A percentile compares a stretch with the other conserved stretches of the same genome.
Evolutionary conservation across 2,113 vertebrate species (phyloP).

Genomic region (Raja brachyura): DNA sequence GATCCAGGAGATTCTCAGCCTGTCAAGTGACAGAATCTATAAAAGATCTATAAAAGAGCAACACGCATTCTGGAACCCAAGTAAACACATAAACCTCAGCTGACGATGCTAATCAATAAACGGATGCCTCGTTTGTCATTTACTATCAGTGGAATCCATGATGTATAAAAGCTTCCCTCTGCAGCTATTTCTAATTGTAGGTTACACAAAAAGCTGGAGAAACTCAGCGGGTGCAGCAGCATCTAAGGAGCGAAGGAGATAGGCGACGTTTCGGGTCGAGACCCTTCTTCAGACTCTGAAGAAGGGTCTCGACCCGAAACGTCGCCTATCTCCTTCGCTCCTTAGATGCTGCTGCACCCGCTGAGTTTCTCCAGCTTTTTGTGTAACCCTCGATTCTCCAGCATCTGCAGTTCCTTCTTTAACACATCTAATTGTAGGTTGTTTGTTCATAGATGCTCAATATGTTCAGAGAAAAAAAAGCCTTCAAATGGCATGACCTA

Average conservation of each 20-base stretch:
- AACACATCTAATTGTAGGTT: too few relatives aligned
- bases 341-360: too few relatives aligned
- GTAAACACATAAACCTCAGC: not conserved
- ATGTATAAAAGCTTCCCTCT: not conserved
- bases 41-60: not conserved
- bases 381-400: too few relatives aligned
- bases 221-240: too few relatives aligned
- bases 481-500: not conserved
- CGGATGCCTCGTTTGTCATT: not conserved
- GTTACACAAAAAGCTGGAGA: too few relatives aligned
- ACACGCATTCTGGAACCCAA: not conserved
- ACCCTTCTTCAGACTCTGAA: too few relatives aligned
- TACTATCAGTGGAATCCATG: not conserved
- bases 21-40: not conserved
- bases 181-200: not conserved
- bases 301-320: too few relatives aligned
- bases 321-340: too few relatives aligned
- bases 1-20: not conserved
- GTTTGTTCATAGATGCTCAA: not conserved
- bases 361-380: too few relatives aligned
- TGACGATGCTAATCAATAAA: not conserved
- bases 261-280: too few relatives aligned
- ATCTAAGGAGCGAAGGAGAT: too few relatives aligned
- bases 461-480: not conserved
- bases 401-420: too few relatives aligned